Conservation (phyloP, 1,140 invertebrate genomes). For the Augochlora pura region DNA sequence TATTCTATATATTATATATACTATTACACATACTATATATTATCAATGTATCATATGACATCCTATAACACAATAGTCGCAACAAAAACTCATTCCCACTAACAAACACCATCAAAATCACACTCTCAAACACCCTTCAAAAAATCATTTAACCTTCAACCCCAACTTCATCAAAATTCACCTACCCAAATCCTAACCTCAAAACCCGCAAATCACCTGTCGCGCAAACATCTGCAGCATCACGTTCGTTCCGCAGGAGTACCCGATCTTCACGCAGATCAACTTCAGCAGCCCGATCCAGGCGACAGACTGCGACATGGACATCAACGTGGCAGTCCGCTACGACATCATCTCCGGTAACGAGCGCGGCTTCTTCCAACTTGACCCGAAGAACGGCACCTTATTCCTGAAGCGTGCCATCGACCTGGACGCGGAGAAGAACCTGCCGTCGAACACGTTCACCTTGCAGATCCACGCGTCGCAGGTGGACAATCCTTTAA, state of each 20-base stretch:
- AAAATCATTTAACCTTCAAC: too few relatives aligned
- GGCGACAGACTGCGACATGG: conserved; percentile 88
- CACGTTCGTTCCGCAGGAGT: conserved; percentile 80
- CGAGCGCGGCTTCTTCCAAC: conserved; percentile 85
- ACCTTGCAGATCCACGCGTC: conserved; percentile 89
- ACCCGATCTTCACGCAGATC: conserved; percentile 85
- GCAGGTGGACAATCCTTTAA: conserved; percentile 89
- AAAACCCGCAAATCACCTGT: background rate
- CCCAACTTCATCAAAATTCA: too few relatives aligned
- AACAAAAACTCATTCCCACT: too few relatives aligned
- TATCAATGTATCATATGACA: too few relatives aligned
- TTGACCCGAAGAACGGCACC: conserved; percentile 87
- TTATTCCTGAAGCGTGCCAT: conserved; percentile 89
- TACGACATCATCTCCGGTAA: conserved; percentile 90
- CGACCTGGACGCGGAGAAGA: conserved; percentile 86
- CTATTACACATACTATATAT: too few relatives aligned
- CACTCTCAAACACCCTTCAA: too few relatives aligned
- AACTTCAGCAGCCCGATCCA: conserved; percentile 86
- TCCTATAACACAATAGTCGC: too few relatives aligned
- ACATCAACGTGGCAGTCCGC: conserved; percentile 84
- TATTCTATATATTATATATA: too few relatives aligned
- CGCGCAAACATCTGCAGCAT: too few relatives aligned
- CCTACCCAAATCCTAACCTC: too few relatives aligned
- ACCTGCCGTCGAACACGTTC: conserved; percentile 87
- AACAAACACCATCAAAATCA: too few relatives aligned